phyloP scores from a whole-genome alignment of 1,140 invertebrate species.

The Aphis craccivora region DNA sequence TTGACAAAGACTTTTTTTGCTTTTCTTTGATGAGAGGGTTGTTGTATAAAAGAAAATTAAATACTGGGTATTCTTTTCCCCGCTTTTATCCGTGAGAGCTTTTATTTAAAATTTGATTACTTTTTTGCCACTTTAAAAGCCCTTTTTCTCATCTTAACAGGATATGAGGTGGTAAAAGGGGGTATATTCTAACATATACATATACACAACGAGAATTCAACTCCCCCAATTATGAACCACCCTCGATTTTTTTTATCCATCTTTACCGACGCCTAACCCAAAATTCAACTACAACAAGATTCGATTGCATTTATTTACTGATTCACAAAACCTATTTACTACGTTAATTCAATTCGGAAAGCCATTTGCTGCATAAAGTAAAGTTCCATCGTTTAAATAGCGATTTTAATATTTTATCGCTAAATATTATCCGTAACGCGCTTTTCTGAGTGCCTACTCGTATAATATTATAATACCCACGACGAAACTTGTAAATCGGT shows the following conservation, averaged over 20 bases:
- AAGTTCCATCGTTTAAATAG: background rate
- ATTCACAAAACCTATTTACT: slow-evolving; percentile 29
- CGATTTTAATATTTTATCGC: background rate
- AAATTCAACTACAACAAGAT: slow-evolving; percentile 29
- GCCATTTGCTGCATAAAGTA: background rate
- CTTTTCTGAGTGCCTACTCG: background rate
- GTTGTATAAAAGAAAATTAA: slow-evolving; percentile 54
- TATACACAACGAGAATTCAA: background rate
- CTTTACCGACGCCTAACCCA: background rate
- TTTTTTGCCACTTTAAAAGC: slow-evolving; percentile 57
- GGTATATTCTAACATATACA: slow-evolving; percentile 21
- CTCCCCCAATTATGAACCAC: slow-evolving; percentile 44
- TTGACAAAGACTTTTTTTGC: slow-evolving; percentile 33
- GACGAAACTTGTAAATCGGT: background rate
- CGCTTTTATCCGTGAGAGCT: slow-evolving; percentile 46
- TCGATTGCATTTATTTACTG: slow-evolving; percentile 33
- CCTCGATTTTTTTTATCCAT: slow-evolving; percentile 13
- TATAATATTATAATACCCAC: background rate
- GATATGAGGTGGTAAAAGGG: slow-evolving; percentile 43
- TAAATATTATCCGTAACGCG: background rate
- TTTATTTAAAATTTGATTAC: slow-evolving; percentile 59
- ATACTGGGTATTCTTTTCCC: slow-evolving; percentile 42
- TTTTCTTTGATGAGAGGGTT: slow-evolving; percentile 48
- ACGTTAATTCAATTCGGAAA: slow-evolving; percentile 29
- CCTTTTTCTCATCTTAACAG: slow-evolving; percentile 53